phyloP scores from a whole-genome alignment of 1,140 invertebrate genomes.

The Eciton burchellii region DNA sequence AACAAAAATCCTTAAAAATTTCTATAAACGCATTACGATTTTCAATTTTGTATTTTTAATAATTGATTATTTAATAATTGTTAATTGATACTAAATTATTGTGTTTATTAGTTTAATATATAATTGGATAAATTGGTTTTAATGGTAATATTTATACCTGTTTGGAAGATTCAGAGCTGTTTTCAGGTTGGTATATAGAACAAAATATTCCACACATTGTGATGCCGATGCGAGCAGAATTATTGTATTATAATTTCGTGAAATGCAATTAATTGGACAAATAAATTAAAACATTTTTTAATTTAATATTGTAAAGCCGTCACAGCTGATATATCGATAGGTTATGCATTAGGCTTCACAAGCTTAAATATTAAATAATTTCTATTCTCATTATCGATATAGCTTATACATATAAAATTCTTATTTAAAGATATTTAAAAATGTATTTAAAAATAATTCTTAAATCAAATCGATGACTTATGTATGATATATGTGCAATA shows the following conservation, averaged over 20 bases:
- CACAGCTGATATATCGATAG: no score
- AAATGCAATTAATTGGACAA: background rate
- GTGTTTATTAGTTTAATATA: constrained; percentile 15
- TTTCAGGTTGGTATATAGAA: constrained; percentile 62
- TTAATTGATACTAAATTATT: constrained; percentile 8
- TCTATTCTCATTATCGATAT: no score
- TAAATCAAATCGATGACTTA: no score
- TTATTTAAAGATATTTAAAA: no score
- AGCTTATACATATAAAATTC: no score
- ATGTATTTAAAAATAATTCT: no score
- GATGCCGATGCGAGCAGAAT: background rate
- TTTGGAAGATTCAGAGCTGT: constrained; percentile 1
- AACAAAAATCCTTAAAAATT: no score
- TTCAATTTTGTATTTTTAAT: background rate
- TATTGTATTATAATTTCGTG: background rate
- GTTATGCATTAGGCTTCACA: no score
- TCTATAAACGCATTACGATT: no score
- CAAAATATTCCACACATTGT: constrained; percentile 85
- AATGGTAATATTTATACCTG: constrained; percentile 57
- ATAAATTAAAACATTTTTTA: background rate
- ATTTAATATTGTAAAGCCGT: no score
- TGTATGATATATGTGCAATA: no score
- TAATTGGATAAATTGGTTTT: constrained; percentile 45
- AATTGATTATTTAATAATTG: background rate
- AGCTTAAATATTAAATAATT: no score